Evolutionary conservation across 23 tunicate genomes (phyloP).

Genomic region (Corella eumyota): DNA sequence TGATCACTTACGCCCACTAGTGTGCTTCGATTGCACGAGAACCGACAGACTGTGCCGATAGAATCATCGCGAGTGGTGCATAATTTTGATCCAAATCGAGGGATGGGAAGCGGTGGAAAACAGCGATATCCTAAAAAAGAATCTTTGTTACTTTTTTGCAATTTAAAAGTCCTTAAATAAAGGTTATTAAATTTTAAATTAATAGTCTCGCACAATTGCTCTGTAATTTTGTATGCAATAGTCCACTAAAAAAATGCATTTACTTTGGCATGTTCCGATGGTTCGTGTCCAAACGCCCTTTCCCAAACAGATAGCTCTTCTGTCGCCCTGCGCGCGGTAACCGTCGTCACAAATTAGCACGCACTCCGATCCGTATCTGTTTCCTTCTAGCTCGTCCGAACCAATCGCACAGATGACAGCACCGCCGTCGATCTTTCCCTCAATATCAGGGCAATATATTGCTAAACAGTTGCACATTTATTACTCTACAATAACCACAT

Average conservation of each 20-base stretch:
- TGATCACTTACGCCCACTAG: neutral
- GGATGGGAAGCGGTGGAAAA: conserved; percentile 21
- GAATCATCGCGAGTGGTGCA: conserved; percentile 13
- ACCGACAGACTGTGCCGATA: conserved; percentile 24
- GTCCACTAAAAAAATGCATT: neutral
- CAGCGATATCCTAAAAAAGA: conserved; percentile 31
- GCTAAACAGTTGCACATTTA: too few relatives aligned
- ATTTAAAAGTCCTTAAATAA: too few relatives aligned
- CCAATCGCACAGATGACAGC: conserved; percentile 13
- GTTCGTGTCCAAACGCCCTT: conserved; percentile 20
- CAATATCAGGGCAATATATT: conserved; percentile 17
- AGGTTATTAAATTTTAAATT: too few relatives aligned
- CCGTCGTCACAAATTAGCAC: conserved; percentile 21
- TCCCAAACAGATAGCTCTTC: conserved; percentile 11
- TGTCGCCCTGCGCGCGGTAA: conserved; percentile 8
- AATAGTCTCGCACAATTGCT: too few relatives aligned
- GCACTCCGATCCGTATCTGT: conserved; percentile 20
- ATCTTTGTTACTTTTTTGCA: too few relatives aligned
- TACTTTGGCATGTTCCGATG: conserved; percentile 7
- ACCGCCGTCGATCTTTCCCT: conserved; percentile 2
- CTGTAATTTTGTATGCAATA: too few relatives aligned
- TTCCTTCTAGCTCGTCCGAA: neutral
- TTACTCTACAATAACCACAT: too few relatives aligned
- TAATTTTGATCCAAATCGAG: conserved; percentile 6
- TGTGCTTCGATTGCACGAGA: conserved; percentile 11